A percentile compares a stretch with the other conserved stretches of the same genome.
Evolutionary conservation across 1,140 invertebrate genomes (phyloP).

Genomic region (Subanguina moxae): DNA sequence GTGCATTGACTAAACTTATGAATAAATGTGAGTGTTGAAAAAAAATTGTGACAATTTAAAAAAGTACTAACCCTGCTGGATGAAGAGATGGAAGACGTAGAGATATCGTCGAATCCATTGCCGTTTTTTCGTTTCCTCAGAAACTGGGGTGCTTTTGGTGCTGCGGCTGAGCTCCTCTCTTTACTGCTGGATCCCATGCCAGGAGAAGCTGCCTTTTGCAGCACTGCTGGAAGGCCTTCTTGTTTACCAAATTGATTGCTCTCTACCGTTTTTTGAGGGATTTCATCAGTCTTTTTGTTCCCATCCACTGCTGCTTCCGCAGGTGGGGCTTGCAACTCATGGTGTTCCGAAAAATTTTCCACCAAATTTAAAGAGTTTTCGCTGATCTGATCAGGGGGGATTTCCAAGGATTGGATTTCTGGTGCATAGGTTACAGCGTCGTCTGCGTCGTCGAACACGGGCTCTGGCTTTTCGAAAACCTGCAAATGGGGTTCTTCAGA

Average conservation of each 20-base stretch:
- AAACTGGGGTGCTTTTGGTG: neutral
- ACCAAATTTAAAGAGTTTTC: slow-evolving; percentile 41
- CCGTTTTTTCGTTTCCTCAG: neutral
- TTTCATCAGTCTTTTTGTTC: neutral
- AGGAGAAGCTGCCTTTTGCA: neutral
- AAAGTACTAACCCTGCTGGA: neutral
- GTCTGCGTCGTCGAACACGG: slow-evolving; percentile 45
- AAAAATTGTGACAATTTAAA: neutral
- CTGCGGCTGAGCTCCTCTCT: too few species aligned
- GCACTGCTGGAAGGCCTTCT: neutral
- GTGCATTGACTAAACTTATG: slow-evolving; percentile 37
- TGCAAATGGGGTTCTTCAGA: slow-evolving; percentile 17
- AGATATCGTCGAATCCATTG: neutral
- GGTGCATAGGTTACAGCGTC: slow-evolving; percentile 54
- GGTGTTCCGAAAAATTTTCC: slow-evolving; percentile 18
- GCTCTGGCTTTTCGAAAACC: slow-evolving; percentile 48
- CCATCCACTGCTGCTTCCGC: neutral
- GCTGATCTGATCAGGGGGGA: slow-evolving; percentile 54
- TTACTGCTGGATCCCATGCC: neutral
- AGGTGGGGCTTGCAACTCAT: neutral
- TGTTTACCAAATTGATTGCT: too few species aligned
- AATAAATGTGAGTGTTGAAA: neutral
- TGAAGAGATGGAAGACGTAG: neutral
- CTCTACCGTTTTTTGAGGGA: too few species aligned
- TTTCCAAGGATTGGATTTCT: slow-evolving; percentile 53